Evolutionary conservation across 2,797 vertebrate genomes (phyloP), one percentile per base, ranked within the genome.

Genomic region (Anabas testudineus): DNA sequence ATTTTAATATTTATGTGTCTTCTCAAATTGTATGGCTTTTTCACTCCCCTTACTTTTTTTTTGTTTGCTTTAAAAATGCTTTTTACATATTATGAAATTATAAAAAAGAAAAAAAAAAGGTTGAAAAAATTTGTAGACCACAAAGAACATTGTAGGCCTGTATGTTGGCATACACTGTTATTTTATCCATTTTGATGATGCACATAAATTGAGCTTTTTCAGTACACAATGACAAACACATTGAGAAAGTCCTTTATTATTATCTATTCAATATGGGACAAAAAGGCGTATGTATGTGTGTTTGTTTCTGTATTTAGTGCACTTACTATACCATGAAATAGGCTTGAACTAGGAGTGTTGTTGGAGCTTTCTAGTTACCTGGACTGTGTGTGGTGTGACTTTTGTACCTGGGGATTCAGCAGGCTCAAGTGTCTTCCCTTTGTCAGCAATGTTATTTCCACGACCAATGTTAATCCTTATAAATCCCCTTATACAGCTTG

Each of bases 281-380:
- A 89, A 78, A 84, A 91, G 83, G 84, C 80, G 87, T 91, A 90
- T 91, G 87, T 92, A 87, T 85, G 87, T 90, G 87, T 92, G 90
- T 92, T 88, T 88, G 88, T 92, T 92, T 93, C 82, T 90, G 90
- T 93, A 91, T 93, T 92, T 93, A 92, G 91, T 94, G 90, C 92
- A 94, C 92, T 93, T 93, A 91, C 85, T 94, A 94, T 93, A 92
- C 90, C 90, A 93, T 93, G 92, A 94, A 92, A 90, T 93, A 94
- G 91, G 93, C 91, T 94, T 94, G 93, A 94, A 94, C 91, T 93
- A 93, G 91, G 92, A 92, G 92, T 94, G 91, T 92, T 88, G 85
- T 92, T 92, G 90, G 92, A 94, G 91, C 90, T 92, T 90, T 92
- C 91, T 93, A 93, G 88, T 93, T 88, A 93, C 88, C 88, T 91